Percentiles rank a stretch among this genome's conserved stretches.
phyloP scores from a whole-genome alignment of 2,797 vertebrate species.

The Podargus strigoides region DNA sequence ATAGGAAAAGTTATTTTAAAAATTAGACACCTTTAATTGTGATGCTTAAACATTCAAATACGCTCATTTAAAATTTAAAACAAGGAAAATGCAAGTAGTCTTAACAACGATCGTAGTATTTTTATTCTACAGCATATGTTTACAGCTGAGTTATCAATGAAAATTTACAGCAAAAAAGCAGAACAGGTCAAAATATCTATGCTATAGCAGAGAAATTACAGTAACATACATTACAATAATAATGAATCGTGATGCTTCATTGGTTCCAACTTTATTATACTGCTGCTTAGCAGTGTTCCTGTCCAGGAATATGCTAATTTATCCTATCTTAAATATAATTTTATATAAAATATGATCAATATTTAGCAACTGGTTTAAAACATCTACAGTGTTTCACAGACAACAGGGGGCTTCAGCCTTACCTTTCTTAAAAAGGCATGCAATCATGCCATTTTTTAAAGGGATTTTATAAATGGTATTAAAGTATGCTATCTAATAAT shows the following conservation, averaged over 20 bases:
- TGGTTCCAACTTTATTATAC: slow-evolving; percentile 16
- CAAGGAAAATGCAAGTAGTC: background rate
- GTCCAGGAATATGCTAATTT: background rate
- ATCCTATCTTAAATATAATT: background rate
- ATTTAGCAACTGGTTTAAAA: background rate
- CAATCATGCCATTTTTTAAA: background rate
- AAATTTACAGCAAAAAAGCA: background rate
- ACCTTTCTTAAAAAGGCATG: background rate
- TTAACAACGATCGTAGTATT: background rate
- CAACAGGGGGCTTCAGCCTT: background rate
- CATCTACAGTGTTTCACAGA: background rate
- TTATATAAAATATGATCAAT: background rate
- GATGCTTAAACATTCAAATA: background rate
- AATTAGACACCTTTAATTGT: background rate
- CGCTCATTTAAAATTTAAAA: background rate
- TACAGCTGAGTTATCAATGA: background rate
- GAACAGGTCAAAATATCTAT: background rate
- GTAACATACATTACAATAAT: background rate
- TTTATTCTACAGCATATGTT: background rate
- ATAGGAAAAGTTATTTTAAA: background rate
- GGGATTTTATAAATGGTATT: background rate
- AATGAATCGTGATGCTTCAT: background rate
- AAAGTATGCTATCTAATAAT: background rate
- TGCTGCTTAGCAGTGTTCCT: background rate
- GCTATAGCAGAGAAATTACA: background rate